Evolutionary conservation across 1,140 invertebrate species (phyloP).

Genomic region (Tetragonula clypearis): DNA sequence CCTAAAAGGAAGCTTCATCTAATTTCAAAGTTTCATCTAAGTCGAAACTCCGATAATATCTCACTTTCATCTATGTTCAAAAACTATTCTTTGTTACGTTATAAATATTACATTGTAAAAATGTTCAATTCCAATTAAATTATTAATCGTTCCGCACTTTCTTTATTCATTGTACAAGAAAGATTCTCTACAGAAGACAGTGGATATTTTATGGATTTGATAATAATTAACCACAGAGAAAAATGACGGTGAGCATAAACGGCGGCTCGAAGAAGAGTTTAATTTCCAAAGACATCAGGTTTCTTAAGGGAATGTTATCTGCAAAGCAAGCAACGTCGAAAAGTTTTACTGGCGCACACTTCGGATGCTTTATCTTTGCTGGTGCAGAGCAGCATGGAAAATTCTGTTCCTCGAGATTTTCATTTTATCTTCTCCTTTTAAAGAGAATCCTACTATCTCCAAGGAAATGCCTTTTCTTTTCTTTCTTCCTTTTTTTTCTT

Average conservation of each 20-base stretch:
- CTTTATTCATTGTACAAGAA: not conserved
- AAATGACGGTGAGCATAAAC: not conserved
- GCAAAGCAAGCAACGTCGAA: slow-evolving; percentile 31
- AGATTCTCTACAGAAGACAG: not conserved
- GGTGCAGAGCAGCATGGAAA: slow-evolving; percentile 17
- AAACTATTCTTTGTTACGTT: too few relatives aligned
- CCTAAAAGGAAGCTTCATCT: too few relatives aligned
- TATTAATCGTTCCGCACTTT: too few relatives aligned
- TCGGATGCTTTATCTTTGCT: slow-evolving; percentile 23
- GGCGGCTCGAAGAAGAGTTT: not conserved
- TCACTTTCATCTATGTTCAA: too few relatives aligned
- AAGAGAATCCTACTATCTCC: slow-evolving; percentile 1
- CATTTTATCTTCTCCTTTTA: slow-evolving; percentile 18
- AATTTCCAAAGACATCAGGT: slow-evolving; percentile 21
- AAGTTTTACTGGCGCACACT: slow-evolving; percentile 24
- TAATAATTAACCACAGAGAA: slow-evolving; percentile 17
- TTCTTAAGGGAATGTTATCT: slow-evolving; percentile 37
- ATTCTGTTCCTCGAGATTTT: slow-evolving; percentile 25
- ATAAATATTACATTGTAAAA: too few relatives aligned
- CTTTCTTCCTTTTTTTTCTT: not conserved
- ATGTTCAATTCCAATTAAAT: too few relatives aligned
- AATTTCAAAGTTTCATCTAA: too few relatives aligned
- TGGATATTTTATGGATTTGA: not conserved
- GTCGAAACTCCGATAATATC: too few relatives aligned
- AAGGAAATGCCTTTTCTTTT: not conserved